A percentile compares a stretch with the other conserved stretches of the same genome.
phyloP scores from a whole-genome alignment of 2,888 invertebrate genomes.

The Eremobia ochroleuca region DNA sequence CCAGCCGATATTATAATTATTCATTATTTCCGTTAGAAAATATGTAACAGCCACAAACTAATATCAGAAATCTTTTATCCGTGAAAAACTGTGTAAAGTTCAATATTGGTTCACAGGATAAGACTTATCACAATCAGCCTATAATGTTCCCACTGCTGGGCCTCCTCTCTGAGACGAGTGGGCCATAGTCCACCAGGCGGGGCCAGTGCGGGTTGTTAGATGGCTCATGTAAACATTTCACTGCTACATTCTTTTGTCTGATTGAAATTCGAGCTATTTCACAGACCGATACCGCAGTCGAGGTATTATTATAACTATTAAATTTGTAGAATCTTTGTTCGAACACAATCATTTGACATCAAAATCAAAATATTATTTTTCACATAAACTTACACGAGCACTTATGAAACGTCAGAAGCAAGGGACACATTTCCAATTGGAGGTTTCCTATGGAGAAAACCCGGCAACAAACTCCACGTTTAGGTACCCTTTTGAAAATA shows the following conservation, averaged over 20 bases:
- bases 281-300: not conserved
- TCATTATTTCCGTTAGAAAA: not conserved
- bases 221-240: conserved; percentile 19
- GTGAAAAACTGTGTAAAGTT: not conserved
- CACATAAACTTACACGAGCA: too few species aligned
- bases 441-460: too few species aligned
- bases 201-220: too few species aligned
- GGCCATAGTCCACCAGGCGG: too few species aligned
- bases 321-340: not conserved
- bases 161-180: too few species aligned
- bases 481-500: too few species aligned
- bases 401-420: too few species aligned
- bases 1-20: not conserved
- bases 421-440: too few species aligned
- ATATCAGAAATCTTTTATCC: not conserved
- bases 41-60: not conserved
- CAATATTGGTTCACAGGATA: not conserved
- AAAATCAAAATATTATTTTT: too few species aligned
- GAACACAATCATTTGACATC: not conserved
- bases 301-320: not conserved
- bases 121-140: not conserved
- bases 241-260: not conserved
- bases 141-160: too few species aligned
- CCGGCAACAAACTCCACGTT: too few species aligned
- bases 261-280: not conserved